Percentiles rank a stretch among this genome's conserved stretches.
phyloP scores from a whole-genome alignment of 2,797 vertebrate genomes.

The Busarellus nigricollis region DNA sequence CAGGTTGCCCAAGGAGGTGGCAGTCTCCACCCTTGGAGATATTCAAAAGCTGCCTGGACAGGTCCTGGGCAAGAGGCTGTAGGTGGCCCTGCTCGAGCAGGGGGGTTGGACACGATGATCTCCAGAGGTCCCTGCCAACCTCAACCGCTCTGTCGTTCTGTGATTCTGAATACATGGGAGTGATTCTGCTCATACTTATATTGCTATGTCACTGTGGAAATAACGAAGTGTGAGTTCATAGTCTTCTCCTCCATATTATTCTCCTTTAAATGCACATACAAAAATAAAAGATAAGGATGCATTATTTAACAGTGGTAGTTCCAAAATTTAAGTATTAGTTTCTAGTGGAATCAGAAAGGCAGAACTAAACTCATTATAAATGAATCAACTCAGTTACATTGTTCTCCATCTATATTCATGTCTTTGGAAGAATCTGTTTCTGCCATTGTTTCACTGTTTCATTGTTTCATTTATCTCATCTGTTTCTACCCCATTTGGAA shows the following conservation, averaged over 20 bases:
- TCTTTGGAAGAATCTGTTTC: neutral
- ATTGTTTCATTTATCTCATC: conserved; percentile 36
- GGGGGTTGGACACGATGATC: neutral
- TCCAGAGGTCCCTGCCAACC: neutral
- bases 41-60: neutral
- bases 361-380: neutral
- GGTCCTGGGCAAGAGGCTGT: neutral
- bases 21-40: neutral
- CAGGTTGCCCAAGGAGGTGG: neutral
- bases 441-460: neutral
- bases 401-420: neutral
- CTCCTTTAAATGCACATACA: neutral
- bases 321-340: conserved; percentile 8
- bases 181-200: neutral
- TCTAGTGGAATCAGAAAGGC: neutral
- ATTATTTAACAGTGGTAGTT: neutral
- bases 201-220: neutral
- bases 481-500: neutral
- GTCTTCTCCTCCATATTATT: neutral
- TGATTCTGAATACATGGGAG: neutral
- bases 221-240: neutral
- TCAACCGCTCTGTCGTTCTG: neutral
- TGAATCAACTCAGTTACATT: conserved; percentile 1
- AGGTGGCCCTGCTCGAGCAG: neutral
- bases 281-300: neutral